Conservation (phyloP, 2,888 invertebrate genomes). For the Electrophaes corylata region DNA sequence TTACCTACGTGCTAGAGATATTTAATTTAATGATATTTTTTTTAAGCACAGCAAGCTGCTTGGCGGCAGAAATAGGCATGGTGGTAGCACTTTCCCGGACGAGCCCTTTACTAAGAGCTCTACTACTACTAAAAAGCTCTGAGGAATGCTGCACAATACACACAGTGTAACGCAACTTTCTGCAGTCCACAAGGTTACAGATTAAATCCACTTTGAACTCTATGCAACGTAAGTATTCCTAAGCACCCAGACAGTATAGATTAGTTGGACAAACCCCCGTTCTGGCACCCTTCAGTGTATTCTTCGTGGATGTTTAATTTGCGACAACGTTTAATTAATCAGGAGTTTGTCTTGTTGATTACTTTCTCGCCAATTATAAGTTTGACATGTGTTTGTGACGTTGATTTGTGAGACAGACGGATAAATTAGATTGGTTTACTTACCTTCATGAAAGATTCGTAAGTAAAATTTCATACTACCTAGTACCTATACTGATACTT, state of each 20-base stretch:
- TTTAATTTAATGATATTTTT: too few relatives aligned
- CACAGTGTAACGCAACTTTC: background rate
- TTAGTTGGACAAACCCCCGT: conserved; percentile 8
- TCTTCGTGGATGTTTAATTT: conserved; percentile 74
- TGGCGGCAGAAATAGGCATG: too few relatives aligned
- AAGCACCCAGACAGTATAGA: conserved; percentile 10
- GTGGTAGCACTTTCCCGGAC: too few relatives aligned
- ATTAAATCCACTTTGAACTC: background rate
- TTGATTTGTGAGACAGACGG: conserved; percentile 40
- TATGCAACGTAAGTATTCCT: conserved; percentile 3
- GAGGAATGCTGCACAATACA: too few relatives aligned
- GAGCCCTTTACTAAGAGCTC: too few relatives aligned
- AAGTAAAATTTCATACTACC: background rate
- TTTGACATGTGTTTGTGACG: conserved; percentile 71
- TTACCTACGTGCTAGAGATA: too few relatives aligned
- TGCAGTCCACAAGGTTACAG: background rate
- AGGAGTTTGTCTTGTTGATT: conserved; percentile 80
- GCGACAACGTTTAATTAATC: conserved; percentile 80
- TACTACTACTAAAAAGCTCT: too few relatives aligned
- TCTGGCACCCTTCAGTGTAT: conserved; percentile 53
- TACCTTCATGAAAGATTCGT: background rate
- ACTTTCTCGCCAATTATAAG: conserved; percentile 76
- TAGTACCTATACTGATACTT: too few relatives aligned
- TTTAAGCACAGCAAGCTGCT: too few relatives aligned
- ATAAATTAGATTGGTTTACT: conserved; percentile 3